A percentile compares a stretch with the other conserved stretches of the same genome.
Evolutionary conservation across 2,113 vertebrate species (phyloP).

Genomic region (Plecturocebus donacophilus): DNA sequence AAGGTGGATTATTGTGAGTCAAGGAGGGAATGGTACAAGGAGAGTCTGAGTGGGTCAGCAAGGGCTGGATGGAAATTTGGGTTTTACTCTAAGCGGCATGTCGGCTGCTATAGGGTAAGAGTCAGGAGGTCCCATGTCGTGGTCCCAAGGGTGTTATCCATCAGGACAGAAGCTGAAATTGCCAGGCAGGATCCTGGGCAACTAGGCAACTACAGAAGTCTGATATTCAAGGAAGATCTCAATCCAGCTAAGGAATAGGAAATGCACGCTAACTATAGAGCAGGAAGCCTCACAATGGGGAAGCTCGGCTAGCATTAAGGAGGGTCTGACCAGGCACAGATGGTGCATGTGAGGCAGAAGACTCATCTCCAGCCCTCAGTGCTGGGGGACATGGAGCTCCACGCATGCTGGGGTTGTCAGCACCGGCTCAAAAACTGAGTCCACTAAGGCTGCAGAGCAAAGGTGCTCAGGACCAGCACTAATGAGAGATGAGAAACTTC

Average conservation of each 20-base stretch:
- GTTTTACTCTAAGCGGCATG: not conserved
- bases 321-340: not conserved
- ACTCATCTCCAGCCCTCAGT: no score
- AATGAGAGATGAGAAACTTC: not conserved
- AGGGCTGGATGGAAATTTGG: not conserved
- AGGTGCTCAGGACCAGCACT: not conserved
- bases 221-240: not conserved
- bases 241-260: not conserved
- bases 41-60: not conserved
- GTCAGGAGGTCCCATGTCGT: not conserved
- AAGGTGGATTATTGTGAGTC: not conserved
- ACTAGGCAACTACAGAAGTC: not conserved
- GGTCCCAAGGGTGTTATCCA: not conserved
- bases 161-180: not conserved
- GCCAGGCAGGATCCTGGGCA: not conserved
- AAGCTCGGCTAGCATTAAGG: not conserved
- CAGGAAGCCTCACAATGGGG: not conserved
- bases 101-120: not conserved
- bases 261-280: no score
- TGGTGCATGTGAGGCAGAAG: not conserved
- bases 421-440: not conserved
- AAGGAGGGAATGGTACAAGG: not conserved
- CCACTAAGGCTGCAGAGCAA: not conserved
- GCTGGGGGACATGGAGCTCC: not conserved
- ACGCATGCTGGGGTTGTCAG: not conserved